A percentile compares a stretch with the other conserved stretches of the same genome.
Conservation (phyloP, 2,113 vertebrate genomes). For the Dipodomys merriami region DNA sequence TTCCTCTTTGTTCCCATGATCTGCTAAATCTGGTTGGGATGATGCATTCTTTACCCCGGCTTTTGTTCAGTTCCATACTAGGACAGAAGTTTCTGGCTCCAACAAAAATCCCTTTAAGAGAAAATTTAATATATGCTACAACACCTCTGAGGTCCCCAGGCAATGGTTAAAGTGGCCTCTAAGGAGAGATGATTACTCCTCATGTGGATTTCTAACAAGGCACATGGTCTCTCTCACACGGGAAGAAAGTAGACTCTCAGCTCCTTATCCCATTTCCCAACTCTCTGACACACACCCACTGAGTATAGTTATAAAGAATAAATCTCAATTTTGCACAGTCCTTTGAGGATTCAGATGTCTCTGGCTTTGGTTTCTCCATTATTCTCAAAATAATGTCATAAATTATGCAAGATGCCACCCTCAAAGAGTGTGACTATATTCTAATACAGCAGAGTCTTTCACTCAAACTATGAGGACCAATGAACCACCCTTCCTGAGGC, state of each 20-base stretch:
- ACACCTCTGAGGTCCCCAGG: not conserved
- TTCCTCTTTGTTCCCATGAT: not conserved
- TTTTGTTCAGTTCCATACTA: not conserved
- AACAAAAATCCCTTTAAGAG: not conserved
- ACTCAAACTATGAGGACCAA: not conserved
- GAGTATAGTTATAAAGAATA: not conserved
- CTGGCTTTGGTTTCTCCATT: not conserved
- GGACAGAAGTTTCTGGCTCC: not conserved
- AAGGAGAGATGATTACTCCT: constrained; percentile 26
- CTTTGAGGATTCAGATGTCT: not conserved
- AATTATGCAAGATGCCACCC: not conserved
- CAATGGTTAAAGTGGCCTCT: not conserved
- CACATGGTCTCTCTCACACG: not conserved
- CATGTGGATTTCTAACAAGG: not conserved
- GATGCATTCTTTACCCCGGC: not conserved
- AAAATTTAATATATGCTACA: not conserved
- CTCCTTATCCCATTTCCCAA: not conserved
- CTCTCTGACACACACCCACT: fast-evolving
- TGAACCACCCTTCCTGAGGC: not conserved
- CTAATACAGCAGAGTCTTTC: not conserved
- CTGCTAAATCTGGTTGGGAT: not conserved
- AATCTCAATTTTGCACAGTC: not conserved
- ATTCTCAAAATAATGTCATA: not conserved
- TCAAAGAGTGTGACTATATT: not conserved
- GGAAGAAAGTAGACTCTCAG: not conserved